Conservation (phyloP, 2,888 invertebrate species). For the Caenorhabditis zanzibari region DNA sequence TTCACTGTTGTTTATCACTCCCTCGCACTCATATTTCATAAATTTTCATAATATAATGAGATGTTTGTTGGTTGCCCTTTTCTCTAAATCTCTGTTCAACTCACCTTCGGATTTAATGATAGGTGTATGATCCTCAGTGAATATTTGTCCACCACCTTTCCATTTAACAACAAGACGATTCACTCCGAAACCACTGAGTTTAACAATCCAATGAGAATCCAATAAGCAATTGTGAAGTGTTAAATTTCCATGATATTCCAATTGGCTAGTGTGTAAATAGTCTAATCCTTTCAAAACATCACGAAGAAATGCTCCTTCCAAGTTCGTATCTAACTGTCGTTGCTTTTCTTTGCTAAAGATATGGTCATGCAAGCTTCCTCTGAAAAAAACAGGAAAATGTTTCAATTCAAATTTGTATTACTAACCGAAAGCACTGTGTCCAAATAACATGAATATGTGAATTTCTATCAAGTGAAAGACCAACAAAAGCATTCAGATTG, state of each 20-base stretch:
- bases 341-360: conserved; percentile 66
- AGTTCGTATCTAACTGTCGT: conserved; percentile 63
- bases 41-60: conserved; percentile 5
- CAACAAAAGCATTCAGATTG: conserved; percentile 81
- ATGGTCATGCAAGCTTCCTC: conserved; percentile 76
- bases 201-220: conserved; percentile 82
- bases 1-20: conserved; percentile 8
- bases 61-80: conserved; percentile 14
- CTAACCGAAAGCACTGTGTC: conserved; percentile 68
- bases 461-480: conserved; percentile 75
- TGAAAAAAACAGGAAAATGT: no score
- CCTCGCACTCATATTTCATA: conserved; percentile 16
- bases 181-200: conserved; percentile 80
- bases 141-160: conserved; percentile 74
- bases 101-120: conserved; percentile 77
- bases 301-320: conserved; percentile 80
- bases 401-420: background rate
- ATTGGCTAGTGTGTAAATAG: conserved; percentile 76
- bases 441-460: conserved; percentile 75
- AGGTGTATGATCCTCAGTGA: conserved; percentile 71
- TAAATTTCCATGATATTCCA: conserved; percentile 80
- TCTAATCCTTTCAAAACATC: conserved; percentile 82
- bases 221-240: conserved; percentile 79
- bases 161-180: conserved; percentile 67
- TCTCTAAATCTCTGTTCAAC: conserved; percentile 51